Conservation (phyloP, 2,113 vertebrate genomes). For the Pedionomus torquatus region DNA sequence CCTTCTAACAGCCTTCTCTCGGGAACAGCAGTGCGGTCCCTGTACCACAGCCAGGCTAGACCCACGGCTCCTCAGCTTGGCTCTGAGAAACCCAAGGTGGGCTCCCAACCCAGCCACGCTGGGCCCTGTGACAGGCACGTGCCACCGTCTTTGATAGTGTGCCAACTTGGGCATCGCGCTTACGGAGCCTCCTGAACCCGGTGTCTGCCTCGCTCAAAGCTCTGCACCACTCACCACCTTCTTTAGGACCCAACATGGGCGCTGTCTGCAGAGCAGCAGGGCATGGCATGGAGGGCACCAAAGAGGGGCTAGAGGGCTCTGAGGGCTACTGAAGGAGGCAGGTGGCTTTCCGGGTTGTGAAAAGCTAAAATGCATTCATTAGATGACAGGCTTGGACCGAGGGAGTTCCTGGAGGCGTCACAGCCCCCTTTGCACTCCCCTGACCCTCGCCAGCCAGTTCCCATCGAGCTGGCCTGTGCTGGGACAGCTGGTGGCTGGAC, state of each 20-base stretch:
- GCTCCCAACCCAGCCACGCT: neutral
- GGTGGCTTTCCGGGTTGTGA: neutral
- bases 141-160: neutral
- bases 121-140: fast-evolving
- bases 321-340: neutral
- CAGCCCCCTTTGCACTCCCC: neutral
- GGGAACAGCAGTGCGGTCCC: neutral
- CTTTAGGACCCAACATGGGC: fast-evolving
- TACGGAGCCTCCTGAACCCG: neutral
- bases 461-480: neutral
- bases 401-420: neutral
- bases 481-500: neutral
- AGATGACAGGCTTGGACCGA: neutral
- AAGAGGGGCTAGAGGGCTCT: neutral
- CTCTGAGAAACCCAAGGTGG: neutral
- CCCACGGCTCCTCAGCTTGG: fast-evolving
- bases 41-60: neutral
- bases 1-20: neutral
- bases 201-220: neutral
- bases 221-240: neutral
- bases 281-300: fast-evolving
- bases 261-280: neutral
- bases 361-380: neutral
- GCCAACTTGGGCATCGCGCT: neutral
- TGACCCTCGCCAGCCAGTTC: neutral